Conservation (phyloP, 2,888 invertebrate genomes). For the Antheraea yamamai region DNA sequence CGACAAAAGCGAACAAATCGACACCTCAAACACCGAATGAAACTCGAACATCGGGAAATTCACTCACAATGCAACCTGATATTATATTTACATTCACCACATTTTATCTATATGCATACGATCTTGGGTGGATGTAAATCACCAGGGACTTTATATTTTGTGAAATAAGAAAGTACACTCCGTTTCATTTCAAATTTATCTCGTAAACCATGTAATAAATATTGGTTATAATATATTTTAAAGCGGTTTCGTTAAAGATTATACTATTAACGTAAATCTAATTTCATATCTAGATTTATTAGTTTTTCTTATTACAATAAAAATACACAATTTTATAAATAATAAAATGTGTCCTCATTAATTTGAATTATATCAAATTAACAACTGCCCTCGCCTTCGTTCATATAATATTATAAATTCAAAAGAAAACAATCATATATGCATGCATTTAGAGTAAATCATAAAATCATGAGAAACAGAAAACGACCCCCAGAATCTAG, state of each 20-base stretch:
- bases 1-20: not conserved
- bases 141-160: not conserved
- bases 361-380: no score
- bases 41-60: not conserved
- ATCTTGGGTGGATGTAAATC: not conserved
- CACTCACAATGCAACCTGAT: not conserved
- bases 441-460: no score
- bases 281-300: not conserved
- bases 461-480: no score
- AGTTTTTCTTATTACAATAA: not conserved
- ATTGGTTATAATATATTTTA: not conserved
- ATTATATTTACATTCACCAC: not conserved
- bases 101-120: not conserved
- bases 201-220: not conserved
- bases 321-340: no score
- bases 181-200: not conserved
- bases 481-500: no score
- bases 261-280: not conserved
- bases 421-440: no score
- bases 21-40: not conserved
- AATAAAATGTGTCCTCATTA: no score
- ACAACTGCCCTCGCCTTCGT: no score
- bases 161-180: not conserved
- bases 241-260: not conserved
- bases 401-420: no score